Conservation (phyloP, 2,888 invertebrate genomes). For the Athripsodes cinereus region DNA sequence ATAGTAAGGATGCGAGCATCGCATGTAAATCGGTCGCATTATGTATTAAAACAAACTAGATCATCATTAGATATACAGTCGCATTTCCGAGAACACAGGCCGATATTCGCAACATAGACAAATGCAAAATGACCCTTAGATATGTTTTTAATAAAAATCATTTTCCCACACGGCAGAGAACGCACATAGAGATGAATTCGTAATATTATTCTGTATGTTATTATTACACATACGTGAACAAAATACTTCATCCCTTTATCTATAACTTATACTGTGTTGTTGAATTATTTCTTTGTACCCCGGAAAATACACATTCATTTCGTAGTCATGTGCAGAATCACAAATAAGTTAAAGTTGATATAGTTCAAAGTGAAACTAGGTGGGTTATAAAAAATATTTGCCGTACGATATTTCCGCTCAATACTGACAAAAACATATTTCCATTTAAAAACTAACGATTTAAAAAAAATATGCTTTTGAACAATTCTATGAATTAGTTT, state of each 20-base stretch:
- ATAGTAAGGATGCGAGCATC: neutral
- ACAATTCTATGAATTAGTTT: too few relatives aligned
- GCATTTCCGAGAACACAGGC: constrained; percentile 10
- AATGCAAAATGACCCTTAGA: constrained; percentile 12
- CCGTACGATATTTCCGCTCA: too few relatives aligned
- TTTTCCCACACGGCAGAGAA: constrained; percentile 5
- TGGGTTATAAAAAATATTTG: too few relatives aligned
- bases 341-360: neutral
- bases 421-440: too few relatives aligned
- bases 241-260: neutral
- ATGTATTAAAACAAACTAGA: constrained; percentile 26
- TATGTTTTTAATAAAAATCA: constrained; percentile 7
- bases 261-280: neutral
- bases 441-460: too few relatives aligned
- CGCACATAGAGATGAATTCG: too few relatives aligned
- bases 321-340: neutral
- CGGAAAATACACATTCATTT: neutral
- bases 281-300: neutral
- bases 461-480: too few relatives aligned
- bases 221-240: neutral
- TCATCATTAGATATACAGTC: constrained; percentile 23
- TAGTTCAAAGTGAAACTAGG: too few relatives aligned
- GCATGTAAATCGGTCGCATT: constrained; percentile 26
- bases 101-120: constrained; percentile 6
- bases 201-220: neutral